phyloP scores from a whole-genome alignment of 2,113 vertebrate species.

The Charadrius vociferus region DNA sequence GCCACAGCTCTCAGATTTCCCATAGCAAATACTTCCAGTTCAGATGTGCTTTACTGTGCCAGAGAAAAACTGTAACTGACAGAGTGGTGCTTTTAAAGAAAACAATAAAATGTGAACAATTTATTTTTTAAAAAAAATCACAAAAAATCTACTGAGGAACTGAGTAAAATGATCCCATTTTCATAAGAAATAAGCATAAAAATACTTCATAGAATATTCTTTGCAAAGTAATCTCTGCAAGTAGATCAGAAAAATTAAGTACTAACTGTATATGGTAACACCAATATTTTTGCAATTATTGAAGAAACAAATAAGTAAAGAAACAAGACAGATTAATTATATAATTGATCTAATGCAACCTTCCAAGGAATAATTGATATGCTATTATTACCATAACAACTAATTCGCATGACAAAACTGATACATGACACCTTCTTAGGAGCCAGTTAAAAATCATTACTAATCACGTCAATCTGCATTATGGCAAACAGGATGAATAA shows the following conservation, averaged over 20 bases:
- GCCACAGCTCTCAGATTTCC: neutral
- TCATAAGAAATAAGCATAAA: neutral
- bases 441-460: slow-evolving; percentile 43
- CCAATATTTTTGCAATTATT: neutral
- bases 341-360: slow-evolving; percentile 22
- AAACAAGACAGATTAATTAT: slow-evolving; percentile 37
- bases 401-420: slow-evolving; percentile 39
- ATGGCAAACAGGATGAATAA: slow-evolving; percentile 38
- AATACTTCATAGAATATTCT: neutral
- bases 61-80: neutral
- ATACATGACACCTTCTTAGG: slow-evolving; percentile 35
- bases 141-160: neutral
- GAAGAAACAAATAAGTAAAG: neutral
- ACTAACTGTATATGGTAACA: neutral
- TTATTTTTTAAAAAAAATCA: neutral
- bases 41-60: neutral
- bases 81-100: neutral
- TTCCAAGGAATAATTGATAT: slow-evolving; percentile 22
- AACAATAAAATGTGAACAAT: neutral
- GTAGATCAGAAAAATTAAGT: neutral
- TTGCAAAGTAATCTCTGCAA: neutral
- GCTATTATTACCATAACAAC: neutral
- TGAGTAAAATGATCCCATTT: neutral
- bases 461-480: slow-evolving; percentile 21
- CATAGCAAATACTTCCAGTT: neutral